Evolutionary conservation across 2,797 vertebrate species (phyloP).

Genomic region (Lagocephalus sceleratus): DNA sequence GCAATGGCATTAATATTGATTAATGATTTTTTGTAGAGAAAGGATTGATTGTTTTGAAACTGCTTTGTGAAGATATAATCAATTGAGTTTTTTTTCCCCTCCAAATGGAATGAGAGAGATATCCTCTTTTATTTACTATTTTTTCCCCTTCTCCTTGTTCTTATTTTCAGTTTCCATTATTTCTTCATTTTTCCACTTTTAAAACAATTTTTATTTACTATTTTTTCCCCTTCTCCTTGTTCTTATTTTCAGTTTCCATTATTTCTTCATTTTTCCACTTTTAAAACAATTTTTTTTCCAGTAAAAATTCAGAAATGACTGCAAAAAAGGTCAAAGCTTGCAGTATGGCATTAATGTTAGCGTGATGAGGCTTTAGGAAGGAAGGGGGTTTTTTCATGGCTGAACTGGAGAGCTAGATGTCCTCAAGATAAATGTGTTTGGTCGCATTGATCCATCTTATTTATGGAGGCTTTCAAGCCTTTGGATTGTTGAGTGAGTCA

Average conservation of each 20-base stretch:
- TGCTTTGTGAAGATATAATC: constrained; percentile 52
- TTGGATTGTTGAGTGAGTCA: constrained; percentile 42
- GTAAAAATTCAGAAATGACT: neutral
- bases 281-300: neutral
- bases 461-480: constrained; percentile 32
- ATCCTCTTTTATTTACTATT: constrained; percentile 53
- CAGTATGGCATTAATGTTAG: constrained; percentile 1
- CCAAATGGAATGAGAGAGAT: constrained; percentile 48
- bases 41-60: constrained; percentile 65
- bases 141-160: constrained; percentile 33
- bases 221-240: constrained; percentile 41
- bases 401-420: constrained; percentile 12
- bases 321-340: neutral
- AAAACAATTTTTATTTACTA: constrained; percentile 45
- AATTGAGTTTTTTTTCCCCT: constrained; percentile 49
- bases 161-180: constrained; percentile 16
- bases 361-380: neutral
- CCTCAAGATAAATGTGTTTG: constrained; percentile 38
- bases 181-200: neutral
- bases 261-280: neutral
- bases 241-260: constrained; percentile 11
- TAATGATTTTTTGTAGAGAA: constrained; percentile 65
- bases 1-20: constrained; percentile 66
- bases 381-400: neutral
- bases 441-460: constrained; percentile 57